Evolutionary conservation across 1,140 invertebrate genomes (phyloP), one percentile per base, ranked within the genome.

Genomic region (Diploscapter pachys): DNA sequence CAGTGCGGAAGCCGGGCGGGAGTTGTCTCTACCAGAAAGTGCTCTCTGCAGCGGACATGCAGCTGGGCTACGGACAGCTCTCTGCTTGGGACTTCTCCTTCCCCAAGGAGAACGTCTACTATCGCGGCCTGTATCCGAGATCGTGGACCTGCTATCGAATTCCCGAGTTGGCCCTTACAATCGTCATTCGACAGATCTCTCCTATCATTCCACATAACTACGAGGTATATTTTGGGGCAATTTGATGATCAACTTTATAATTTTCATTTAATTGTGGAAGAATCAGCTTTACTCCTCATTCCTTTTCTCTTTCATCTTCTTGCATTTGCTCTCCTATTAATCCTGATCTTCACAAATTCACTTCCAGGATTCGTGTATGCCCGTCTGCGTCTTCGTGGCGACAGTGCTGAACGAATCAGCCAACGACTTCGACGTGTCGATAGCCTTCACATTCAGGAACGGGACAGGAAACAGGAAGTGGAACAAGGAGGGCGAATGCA

Each of bases 161-260:
- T 63, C 90, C 91, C 48, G 91, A 93, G 84, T 90, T 91, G 82
- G 90, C 91, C 13, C 86, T 96, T 8, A 90, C 90, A 80, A 86
- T 96, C 51, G 89, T 90, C 49, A 94, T 93, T 85, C 89, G 92
- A 67, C 94, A 97, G 88, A 89, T 96, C 73, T 93, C 92, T 69
- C 93, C 93, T n/a, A 89, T 95, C n/a, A 91, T 94, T 83, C 93
- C 93, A n/a, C 89, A 93, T 85, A 92, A 96, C 87, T 96, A 96
- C 87, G 91, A 92, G 88, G 91, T 79, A 56, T 72, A 31, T 31
- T 31, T 31, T 31, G 31, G 1, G 31, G 31, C 31, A 1, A 31
- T 31, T 31, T 67, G 62, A 53, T 77, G 59, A 66, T 72, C 62
- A 72, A 63, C 76, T 75, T 72, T 63, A 71, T 64, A 61, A 55